phyloP scores from a whole-genome alignment of 2,797 vertebrate species.

The Neosalanx taihuensis region DNA sequence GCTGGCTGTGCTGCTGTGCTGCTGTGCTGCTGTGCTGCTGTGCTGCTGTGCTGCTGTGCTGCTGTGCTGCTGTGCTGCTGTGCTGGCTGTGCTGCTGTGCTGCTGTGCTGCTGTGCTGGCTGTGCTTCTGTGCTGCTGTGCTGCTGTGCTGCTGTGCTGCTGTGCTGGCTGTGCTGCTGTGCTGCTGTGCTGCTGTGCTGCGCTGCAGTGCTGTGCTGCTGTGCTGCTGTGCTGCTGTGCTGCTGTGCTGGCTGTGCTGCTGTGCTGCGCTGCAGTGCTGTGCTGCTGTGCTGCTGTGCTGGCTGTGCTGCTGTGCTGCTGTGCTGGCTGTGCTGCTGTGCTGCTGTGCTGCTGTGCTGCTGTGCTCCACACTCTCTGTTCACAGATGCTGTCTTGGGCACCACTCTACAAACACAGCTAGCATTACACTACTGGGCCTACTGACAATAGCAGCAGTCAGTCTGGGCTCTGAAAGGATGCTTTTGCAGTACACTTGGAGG shows the following conservation, averaged over 20 bases:
- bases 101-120: slow-evolving; percentile 6
- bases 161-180: too few relatives aligned
- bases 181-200: slow-evolving; percentile 11
- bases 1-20: too few relatives aligned
- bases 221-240: slow-evolving; percentile 9
- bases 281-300: slow-evolving; percentile 10
- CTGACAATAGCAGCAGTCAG: neutral
- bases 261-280: too few relatives aligned
- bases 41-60: slow-evolving; percentile 9
- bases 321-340: too few relatives aligned
- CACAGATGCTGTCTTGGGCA: neutral
- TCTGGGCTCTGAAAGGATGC: neutral
- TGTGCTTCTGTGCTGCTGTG: too few relatives aligned
- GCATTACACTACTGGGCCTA: neutral
- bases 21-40: slow-evolving; percentile 16
- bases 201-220: too few relatives aligned
- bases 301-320: slow-evolving; percentile 13
- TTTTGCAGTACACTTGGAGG: slow-evolving; percentile 14
- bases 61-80: slow-evolving; percentile 7
- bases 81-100: too few relatives aligned
- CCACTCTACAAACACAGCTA: neutral
- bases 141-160: slow-evolving; percentile 9
- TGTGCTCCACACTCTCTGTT: neutral
- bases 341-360: slow-evolving; percentile 6
- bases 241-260: slow-evolving; percentile 5